Evolutionary conservation across 1,140 invertebrate genomes (phyloP), one percentile per base, ranked within the genome.

Genomic region (Orchesella cincta): DNA sequence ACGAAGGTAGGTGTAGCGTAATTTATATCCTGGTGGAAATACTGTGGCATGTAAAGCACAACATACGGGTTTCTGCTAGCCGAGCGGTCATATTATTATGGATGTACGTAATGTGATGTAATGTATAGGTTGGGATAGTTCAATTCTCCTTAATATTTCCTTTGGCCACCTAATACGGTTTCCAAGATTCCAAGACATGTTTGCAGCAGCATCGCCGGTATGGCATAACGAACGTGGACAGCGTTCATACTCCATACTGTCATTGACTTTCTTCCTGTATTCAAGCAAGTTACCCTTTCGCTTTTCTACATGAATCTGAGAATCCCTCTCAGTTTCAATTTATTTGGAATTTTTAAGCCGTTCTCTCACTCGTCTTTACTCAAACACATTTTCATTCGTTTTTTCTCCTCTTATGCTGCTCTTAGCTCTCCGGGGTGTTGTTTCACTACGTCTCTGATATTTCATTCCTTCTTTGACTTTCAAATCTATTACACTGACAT

Each of bases 391-490:
- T 67, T 67, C 62, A 67, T 67, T 67, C 62, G 26, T 67, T 67
- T 67, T 67, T 67, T 67, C 29, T 33, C 14, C n/a, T n/a, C 31
- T 67, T 67, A 67, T 33, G 62, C 62, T 29, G 31, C 33, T 67
- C 26, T 67, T 33, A 2, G 31, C 62, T 67, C 62, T 67, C 62
- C 62, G 62, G 62, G 62, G 62, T 67, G 62, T 67, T 67, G 62
- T 67, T 67, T 67, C 31, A 33, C 62, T 67, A 67, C 62, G 62
- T 67, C 62, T 67, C 62, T 67, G 62, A 67, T 67, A 67, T 67
- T 67, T 67, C 62, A 67, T 67, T 67, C 28, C 62, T 67, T 67
- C 62, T 67, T 46, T 67, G 62, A 67, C 62, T 67, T 67, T 67
- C 62, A 67, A 67, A 67, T 67, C 62, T 67, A 67, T 67, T 67